Evolutionary conservation across 1,140 invertebrate genomes (phyloP).

Genomic region (Diprion similis): DNA sequence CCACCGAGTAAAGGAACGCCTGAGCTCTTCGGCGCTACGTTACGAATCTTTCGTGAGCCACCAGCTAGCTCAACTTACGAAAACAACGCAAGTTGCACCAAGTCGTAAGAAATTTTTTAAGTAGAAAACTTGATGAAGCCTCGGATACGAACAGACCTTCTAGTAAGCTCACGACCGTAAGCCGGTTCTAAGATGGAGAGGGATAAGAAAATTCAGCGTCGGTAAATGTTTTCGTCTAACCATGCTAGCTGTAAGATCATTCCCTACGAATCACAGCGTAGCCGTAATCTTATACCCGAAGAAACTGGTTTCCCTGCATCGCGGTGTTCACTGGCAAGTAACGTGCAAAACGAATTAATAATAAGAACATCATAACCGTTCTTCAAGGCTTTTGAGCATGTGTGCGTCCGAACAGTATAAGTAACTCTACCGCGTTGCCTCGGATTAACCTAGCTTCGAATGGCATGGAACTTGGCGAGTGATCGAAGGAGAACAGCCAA

Average conservation of each 20-base stretch:
- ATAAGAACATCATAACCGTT: slow-evolving; percentile 46
- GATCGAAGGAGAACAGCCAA: no score
- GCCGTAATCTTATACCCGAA: slow-evolving; percentile 43
- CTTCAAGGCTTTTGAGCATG: slow-evolving; percentile 36
- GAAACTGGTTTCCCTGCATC: slow-evolving; percentile 45
- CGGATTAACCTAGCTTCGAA: no score
- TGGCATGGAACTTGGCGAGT: no score
- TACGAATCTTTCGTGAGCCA: no score
- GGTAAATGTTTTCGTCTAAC: slow-evolving; percentile 13
- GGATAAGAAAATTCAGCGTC: slow-evolving; percentile 13
- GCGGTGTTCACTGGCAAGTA: slow-evolving; percentile 36
- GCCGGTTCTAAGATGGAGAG: slow-evolving; percentile 12
- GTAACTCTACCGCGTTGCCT: no score
- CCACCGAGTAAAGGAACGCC: no score
- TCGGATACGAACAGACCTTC: background rate
- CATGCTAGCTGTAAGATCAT: slow-evolving; percentile 1
- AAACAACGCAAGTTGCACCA: no score
- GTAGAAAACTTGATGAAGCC: background rate
- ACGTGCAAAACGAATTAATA: slow-evolving; percentile 48
- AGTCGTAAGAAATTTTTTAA: background rate
- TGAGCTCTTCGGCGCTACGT: no score
- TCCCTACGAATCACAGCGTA: background rate
- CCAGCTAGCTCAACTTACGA: no score
- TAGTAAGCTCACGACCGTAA: slow-evolving; percentile 5
- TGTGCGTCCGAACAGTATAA: background rate